These are phyloP conservation scores for Chlamydotis undulata DNA, from an alignment of 2,113 vertebrate species.

Conservation along the genomic window DNA sequence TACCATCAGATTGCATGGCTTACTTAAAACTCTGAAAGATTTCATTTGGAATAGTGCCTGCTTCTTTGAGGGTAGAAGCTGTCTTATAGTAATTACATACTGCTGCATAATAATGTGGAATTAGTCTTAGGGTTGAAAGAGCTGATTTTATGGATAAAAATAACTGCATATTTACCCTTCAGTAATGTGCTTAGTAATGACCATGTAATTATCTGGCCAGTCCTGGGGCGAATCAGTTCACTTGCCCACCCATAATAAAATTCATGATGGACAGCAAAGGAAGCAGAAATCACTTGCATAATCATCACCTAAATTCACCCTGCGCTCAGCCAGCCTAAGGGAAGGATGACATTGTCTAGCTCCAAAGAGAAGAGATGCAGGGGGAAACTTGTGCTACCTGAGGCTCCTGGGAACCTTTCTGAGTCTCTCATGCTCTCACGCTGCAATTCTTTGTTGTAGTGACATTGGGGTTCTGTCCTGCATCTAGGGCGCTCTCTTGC, in stretches of 20 bases:
- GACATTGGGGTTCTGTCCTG: accelerated
- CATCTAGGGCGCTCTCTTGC: not conserved
- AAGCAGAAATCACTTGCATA: not conserved
- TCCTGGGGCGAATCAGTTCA: not conserved
- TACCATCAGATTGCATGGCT: not conserved
- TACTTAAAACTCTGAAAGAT: not conserved
- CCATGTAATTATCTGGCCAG: constrained; percentile 26
- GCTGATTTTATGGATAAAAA: constrained; percentile 42
- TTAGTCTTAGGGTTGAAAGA: constrained; percentile 41
- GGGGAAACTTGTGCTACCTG: not conserved
- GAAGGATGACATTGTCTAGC: not conserved
- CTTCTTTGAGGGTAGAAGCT: not conserved
- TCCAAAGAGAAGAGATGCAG: not conserved
- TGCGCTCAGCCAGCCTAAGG: not conserved
- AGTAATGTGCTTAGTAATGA: constrained; percentile 11
- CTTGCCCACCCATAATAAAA: not conserved
- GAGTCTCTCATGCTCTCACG: not conserved
- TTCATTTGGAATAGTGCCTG: not conserved
- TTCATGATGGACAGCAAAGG: not conserved
- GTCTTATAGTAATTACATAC: constrained; percentile 2
- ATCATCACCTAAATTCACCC: not conserved
- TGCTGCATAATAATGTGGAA: constrained; percentile 6
- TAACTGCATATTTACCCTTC: constrained; percentile 23
- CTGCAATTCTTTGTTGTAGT: not conserved
- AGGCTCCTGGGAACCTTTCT: not conserved